phyloP scores from a whole-genome alignment of 2,888 invertebrate species.

The Drosophila flavopinicola region DNA sequence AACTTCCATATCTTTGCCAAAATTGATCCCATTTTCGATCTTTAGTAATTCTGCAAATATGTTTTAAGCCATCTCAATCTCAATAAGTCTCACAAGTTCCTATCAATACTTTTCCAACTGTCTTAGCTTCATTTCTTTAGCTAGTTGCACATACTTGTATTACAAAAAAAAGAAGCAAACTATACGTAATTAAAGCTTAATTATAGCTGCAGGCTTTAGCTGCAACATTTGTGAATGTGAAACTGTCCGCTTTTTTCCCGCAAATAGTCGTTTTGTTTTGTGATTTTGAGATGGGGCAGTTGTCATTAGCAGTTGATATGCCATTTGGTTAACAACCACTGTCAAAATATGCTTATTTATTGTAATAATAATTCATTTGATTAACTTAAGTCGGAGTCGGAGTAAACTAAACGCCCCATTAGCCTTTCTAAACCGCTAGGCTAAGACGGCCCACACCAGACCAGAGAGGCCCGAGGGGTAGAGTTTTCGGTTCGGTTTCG shows the following conservation, averaged over 20 bases:
- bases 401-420: slow-evolving; percentile 74
- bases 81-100: no score
- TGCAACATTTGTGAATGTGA: no score
- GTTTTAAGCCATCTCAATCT: no score
- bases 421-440: slow-evolving; percentile 69
- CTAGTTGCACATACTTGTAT: no score
- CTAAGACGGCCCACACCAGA: slow-evolving; percentile 5
- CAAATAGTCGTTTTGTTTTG: no score
- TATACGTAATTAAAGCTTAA: no score
- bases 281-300: slow-evolving; percentile 18
- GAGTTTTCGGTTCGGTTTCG: slow-evolving; percentile 10
- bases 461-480: neutral
- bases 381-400: slow-evolving; percentile 48
- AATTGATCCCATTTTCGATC: no score
- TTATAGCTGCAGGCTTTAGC: slow-evolving; percentile 8
- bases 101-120: no score
- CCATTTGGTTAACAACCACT: slow-evolving; percentile 73
- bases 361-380: slow-evolving; percentile 78
- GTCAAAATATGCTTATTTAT: slow-evolving; percentile 75
- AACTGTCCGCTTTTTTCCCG: slow-evolving; percentile 12
- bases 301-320: slow-evolving; percentile 58
- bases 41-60: no score
- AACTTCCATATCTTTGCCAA: no score
- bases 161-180: no score
- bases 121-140: no score